phyloP scores from a whole-genome alignment of 2,888 invertebrate species.

The Netelia melanura region DNA sequence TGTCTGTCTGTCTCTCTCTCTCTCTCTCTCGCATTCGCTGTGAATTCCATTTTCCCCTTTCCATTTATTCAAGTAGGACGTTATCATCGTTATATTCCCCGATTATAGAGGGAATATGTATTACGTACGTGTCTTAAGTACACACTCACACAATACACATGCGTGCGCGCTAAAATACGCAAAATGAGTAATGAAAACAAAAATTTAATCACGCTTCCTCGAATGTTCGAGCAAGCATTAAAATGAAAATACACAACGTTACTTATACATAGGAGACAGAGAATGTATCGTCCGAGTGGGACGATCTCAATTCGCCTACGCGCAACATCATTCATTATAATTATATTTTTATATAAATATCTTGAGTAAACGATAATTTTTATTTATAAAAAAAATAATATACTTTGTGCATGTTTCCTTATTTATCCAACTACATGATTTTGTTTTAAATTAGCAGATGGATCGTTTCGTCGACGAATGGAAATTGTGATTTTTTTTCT shows the following conservation, averaged over 20 bases:
- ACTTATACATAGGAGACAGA: slow-evolving; percentile 58
- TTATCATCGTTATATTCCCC: slow-evolving; percentile 77
- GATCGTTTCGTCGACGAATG: background rate
- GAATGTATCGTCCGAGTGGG: slow-evolving; percentile 62
- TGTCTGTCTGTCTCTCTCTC: slow-evolving; percentile 16
- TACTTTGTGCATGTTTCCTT: background rate
- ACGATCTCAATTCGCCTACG: slow-evolving; percentile 47
- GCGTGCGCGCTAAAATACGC: slow-evolving; percentile 63
- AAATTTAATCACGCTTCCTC: slow-evolving; percentile 24
- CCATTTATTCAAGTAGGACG: slow-evolving; percentile 73
- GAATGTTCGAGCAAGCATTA: slow-evolving; percentile 31
- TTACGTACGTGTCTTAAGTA: slow-evolving; percentile 83
- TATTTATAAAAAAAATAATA: slow-evolving; percentile 78
- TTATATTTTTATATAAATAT: slow-evolving; percentile 79
- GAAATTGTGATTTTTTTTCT: background rate
- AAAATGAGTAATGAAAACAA: slow-evolving; percentile 53
- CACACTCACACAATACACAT: slow-evolving; percentile 73
- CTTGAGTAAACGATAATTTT: slow-evolving; percentile 83
- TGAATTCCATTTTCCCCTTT: slow-evolving; percentile 41
- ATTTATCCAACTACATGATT: background rate
- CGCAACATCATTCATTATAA: slow-evolving; percentile 75
- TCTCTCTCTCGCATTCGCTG: slow-evolving; percentile 7
- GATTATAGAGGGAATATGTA: slow-evolving; percentile 78
- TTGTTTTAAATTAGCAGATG: background rate
- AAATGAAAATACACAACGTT: slow-evolving; percentile 53